Base-by-base conservation (phyloP, 2,797 vertebrate genomes). In the Anguilla pacifica region DNA sequence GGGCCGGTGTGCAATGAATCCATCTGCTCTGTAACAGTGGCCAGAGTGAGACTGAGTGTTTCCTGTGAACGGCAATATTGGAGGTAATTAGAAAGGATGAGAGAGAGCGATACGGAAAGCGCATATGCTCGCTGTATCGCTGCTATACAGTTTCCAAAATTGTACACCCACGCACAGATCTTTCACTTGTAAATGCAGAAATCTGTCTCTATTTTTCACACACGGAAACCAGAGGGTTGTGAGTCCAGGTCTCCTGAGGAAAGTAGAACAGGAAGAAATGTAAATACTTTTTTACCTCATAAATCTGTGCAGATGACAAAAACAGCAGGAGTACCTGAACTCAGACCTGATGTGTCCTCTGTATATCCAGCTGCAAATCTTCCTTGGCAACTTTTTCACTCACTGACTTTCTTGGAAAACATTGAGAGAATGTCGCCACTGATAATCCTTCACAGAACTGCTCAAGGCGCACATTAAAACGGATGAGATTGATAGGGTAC, bases 81-180 rank as follows among this genome's bases (percentile, higher is more conserved):
- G 53, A 43, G 35, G 72, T 64, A 82, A 87, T 87, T 83, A 87
- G 86, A 22, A 46, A 49, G 61, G 39, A 13, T 6, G 67, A 25
- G 35, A 51, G 83, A 77, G 72, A 31, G 67, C 7, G 61, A 35
- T 43, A 57, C 2, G 28, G 64, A 35, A 25, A 49, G 83, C 53
- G 35, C 83, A 85, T 79, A 43, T 79, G 86, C 61, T 39, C 17
- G 35, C 72, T 70, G 31, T 74, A 86, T 74, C 51, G 6, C 11
- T 19, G n/a, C 11, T 35, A 83, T 53, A 11, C 81, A 11, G 5
- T 31, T 59, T 57, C 51, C 28, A 4, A 55, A 35, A 10, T 55
- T n/a, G 0, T 1, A 28, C 28, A 6, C 53, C 83, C 72, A 22
- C 72, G 4, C 10, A 22, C 51, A 72, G 67, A 31, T 72, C 11